Evolutionary conservation across 2,888 invertebrate species (phyloP).

Genomic region (Antheraea yamamai): DNA sequence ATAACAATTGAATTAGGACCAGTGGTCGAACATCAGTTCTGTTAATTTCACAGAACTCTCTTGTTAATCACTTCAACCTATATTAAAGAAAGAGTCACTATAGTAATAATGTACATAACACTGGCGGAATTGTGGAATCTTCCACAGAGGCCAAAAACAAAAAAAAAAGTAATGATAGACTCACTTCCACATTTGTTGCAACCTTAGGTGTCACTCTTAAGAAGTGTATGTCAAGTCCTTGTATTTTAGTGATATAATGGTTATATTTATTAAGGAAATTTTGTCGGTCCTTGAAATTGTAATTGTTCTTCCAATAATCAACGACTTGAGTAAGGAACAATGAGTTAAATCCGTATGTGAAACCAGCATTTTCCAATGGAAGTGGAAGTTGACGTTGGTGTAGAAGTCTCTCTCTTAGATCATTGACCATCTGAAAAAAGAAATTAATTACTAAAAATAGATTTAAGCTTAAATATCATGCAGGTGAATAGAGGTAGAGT

Average conservation of each 20-base stretch:
- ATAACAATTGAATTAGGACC: too few relatives aligned
- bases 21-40: too few relatives aligned
- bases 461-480: too few relatives aligned
- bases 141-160: too few relatives aligned
- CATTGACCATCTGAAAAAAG: slow-evolving; percentile 72
- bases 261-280: slow-evolving; percentile 86
- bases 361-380: slow-evolving; percentile 86
- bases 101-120: too few relatives aligned
- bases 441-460: too few relatives aligned
- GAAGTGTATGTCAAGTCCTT: slow-evolving; percentile 88
- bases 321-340: slow-evolving; percentile 85
- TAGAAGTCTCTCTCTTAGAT: slow-evolving; percentile 80
- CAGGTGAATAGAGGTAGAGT: too few relatives aligned
- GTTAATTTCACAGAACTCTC: too few relatives aligned
- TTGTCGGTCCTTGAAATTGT: slow-evolving; percentile 85
- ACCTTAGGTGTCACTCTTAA: slow-evolving; percentile 84
- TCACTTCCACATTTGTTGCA: slow-evolving; percentile 49
- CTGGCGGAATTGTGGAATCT: too few relatives aligned
- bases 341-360: slow-evolving; percentile 91
- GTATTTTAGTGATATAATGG: slow-evolving; percentile 89
- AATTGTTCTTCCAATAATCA: slow-evolving; percentile 90
- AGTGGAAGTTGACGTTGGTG: slow-evolving; percentile 68
- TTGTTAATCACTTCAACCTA: too few relatives aligned
- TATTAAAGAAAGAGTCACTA: too few relatives aligned
- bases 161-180: slow-evolving; percentile 37